Percentiles rank a stretch among this genome's conserved stretches.
phyloP scores from a whole-genome alignment of 1,140 invertebrate species.

The Copidosoma floridanum region DNA sequence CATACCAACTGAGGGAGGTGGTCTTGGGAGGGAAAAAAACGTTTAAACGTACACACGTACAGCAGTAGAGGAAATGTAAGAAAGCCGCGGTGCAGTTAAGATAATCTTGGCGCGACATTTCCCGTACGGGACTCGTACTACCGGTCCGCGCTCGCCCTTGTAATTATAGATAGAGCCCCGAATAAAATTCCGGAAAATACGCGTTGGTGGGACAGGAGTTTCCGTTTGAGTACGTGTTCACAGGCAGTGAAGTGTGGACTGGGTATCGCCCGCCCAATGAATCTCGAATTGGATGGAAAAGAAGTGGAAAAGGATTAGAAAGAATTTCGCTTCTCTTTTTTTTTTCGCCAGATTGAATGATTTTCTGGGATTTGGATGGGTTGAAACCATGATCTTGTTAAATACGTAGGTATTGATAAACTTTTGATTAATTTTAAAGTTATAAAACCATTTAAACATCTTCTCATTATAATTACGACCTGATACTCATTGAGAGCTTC shows the following conservation, averaged over 20 bases:
- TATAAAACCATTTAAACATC: background rate
- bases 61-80: conserved; percentile 16
- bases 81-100: conserved; percentile 42
- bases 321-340: no score
- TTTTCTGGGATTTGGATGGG: no score
- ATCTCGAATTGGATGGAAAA: no score
- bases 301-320: no score
- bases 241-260: background rate
- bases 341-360: no score
- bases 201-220: background rate
- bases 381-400: conserved; percentile 5
- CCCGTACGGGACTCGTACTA: conserved; percentile 16
- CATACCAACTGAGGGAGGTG: no score
- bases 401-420: background rate
- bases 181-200: conserved; percentile 23
- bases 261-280: no score
- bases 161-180: conserved; percentile 31
- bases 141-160: conserved; percentile 5
- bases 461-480: no score
- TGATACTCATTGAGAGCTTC: no score
- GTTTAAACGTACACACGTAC: background rate
- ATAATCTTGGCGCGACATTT: conserved; percentile 33
- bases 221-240: background rate
- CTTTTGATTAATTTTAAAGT: no score
- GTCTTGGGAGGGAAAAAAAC: background rate